Evolutionary conservation across 1,140 invertebrate genomes (phyloP).

Genomic region (Linepithema humile): DNA sequence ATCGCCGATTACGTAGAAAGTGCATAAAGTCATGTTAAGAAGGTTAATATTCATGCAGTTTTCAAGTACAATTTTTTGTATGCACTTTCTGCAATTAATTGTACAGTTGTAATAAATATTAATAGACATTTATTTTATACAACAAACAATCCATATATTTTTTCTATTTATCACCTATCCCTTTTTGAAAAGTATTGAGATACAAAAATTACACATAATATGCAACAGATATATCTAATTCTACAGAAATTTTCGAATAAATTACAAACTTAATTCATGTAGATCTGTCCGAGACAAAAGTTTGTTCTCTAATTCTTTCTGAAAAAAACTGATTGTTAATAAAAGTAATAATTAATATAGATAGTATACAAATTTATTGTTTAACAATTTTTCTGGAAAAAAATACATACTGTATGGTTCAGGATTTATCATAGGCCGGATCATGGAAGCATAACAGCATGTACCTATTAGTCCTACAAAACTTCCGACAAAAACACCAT

Average conservation of each 20-base stretch:
- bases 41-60: neutral
- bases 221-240: neutral
- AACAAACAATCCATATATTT: neutral
- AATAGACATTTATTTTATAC: conserved; percentile 66
- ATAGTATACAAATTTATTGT: neutral
- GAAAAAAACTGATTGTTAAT: conserved; percentile 61
- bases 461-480: conserved; percentile 85
- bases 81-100: conserved; percentile 42
- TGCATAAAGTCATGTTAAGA: conserved; percentile 26
- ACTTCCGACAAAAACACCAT: conserved; percentile 85
- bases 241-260: neutral
- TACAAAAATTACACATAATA: neutral
- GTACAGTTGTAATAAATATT: conserved; percentile 45
- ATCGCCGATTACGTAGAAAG: conserved; percentile 53
- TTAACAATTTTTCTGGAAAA: neutral
- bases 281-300: neutral
- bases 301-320: conserved; percentile 71
- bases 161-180: conserved; percentile 2
- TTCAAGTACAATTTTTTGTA: conserved; percentile 46
- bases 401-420: conserved; percentile 86
- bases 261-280: neutral
- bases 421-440: conserved; percentile 88
- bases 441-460: conserved; percentile 87
- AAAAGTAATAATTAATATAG: neutral
- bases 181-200: neutral